These are phyloP conservation scores for Oxyruncus cristatus DNA, from an alignment of 2,113 vertebrate genomes.

Conservation along the genomic window DNA sequence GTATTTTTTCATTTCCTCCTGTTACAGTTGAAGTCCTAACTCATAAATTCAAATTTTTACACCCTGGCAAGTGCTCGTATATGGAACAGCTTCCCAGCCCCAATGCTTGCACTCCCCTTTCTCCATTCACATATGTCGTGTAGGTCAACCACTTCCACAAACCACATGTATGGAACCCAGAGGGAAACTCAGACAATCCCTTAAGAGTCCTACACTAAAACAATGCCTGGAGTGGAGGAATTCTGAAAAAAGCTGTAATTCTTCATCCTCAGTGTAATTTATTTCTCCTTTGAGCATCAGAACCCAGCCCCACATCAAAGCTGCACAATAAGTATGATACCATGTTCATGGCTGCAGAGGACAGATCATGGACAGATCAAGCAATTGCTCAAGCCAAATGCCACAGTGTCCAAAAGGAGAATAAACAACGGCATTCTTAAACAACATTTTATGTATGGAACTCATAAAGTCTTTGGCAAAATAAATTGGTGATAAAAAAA, in stretches of 20 bases:
- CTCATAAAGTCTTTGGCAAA: neutral
- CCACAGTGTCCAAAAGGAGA: neutral
- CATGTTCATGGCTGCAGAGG: neutral
- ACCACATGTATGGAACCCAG: neutral
- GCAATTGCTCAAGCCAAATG: neutral
- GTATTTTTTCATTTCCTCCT: neutral
- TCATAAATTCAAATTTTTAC: neutral
- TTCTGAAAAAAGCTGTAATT: slow-evolving; percentile 33
- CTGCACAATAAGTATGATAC: neutral
- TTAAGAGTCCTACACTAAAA: neutral
- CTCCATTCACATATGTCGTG: neutral
- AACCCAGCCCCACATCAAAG: neutral
- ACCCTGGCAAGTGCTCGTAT: neutral
- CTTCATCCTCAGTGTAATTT: neutral
- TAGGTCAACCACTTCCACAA: neutral
- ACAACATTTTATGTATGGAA: neutral
- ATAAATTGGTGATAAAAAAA: neutral
- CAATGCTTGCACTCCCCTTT: neutral
- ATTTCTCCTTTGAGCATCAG: slow-evolving; percentile 16
- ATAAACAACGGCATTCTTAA: neutral
- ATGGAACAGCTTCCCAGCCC: neutral
- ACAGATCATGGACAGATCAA: neutral
- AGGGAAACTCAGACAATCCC: neutral
- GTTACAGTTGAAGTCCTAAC: neutral
- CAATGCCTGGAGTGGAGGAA: neutral